These are phyloP conservation scores for Clarias gariepinus DNA, from an alignment of 2,113 vertebrate genomes.

Conservation along the genomic window DNA sequence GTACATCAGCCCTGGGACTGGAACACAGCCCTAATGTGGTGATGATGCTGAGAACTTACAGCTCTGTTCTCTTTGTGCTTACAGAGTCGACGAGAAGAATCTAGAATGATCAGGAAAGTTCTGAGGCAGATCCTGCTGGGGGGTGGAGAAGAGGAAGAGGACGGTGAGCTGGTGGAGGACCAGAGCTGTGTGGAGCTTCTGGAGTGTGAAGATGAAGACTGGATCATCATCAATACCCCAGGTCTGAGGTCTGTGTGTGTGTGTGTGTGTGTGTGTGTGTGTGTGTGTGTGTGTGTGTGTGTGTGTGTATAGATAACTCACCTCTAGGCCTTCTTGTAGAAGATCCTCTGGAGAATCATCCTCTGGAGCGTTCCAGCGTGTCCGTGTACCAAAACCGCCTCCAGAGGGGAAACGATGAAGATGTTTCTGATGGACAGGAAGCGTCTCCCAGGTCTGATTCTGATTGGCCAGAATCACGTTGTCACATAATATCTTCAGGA, in stretches of 20 bases:
- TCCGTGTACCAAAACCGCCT: constrained; percentile 70
- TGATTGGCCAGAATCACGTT: neutral
- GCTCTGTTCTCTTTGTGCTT: neutral
- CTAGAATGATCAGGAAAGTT: constrained; percentile 69
- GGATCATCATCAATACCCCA: constrained; percentile 70
- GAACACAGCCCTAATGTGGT: neutral
- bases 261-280: neutral
- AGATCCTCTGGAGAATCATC: constrained; percentile 69
- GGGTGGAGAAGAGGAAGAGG: constrained; percentile 46
- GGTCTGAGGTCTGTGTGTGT: constrained; percentile 61
- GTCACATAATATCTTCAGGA: neutral
- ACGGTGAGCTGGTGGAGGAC: constrained; percentile 10
- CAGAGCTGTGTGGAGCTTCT: constrained; percentile 56
- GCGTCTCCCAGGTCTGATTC: constrained; percentile 59
- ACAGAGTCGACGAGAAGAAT: neutral
- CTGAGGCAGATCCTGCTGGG: constrained; percentile 63
- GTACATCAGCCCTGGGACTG: no score
- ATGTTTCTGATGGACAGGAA: constrained; percentile 60
- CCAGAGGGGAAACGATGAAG: constrained; percentile 46
- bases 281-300: neutral
- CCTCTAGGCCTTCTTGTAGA: constrained; percentile 41
- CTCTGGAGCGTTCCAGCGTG: constrained; percentile 77
- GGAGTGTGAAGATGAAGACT: constrained; percentile 73
- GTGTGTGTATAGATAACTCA: constrained; percentile 51
- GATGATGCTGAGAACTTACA: neutral